Conservation (phyloP, 1,140 invertebrate genomes). For the Drosophila funebris region DNA sequence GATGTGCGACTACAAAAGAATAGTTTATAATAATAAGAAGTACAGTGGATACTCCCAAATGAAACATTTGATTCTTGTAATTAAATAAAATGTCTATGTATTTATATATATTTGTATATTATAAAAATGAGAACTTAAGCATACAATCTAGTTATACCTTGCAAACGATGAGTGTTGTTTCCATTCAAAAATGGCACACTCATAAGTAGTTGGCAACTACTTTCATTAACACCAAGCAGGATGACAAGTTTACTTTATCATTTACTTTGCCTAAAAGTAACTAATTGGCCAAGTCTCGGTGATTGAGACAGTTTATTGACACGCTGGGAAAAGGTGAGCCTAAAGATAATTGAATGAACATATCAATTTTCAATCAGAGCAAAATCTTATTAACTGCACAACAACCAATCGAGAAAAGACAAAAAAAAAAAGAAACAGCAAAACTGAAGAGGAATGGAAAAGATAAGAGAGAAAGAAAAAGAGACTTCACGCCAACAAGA, state of each 20-base stretch:
- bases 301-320: conserved; percentile 67
- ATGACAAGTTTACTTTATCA: conserved; percentile 23
- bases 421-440: conserved; percentile 13
- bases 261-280: background rate
- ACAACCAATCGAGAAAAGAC: background rate
- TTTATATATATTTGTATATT: too few species aligned
- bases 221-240: background rate
- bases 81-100: too few species aligned
- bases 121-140: background rate
- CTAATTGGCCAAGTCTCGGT: conserved; percentile 57
- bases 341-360: conserved; percentile 71
- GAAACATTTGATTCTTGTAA: too few species aligned
- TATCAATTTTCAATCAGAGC: conserved; percentile 75
- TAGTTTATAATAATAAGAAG: too few species aligned
- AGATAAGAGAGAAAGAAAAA: background rate
- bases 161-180: background rate
- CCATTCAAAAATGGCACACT: background rate
- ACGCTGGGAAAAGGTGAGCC: conserved; percentile 43
- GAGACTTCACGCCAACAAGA: conserved; percentile 14
- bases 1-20: too few species aligned
- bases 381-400: conserved; percentile 69
- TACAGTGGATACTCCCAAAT: too few species aligned
- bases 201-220: background rate
- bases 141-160: background rate
- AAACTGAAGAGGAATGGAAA: background rate